A percentile compares a stretch with the other conserved stretches of the same genome.
Conservation (phyloP, 2,888 invertebrate genomes). For the Hybos culiciformis region DNA sequence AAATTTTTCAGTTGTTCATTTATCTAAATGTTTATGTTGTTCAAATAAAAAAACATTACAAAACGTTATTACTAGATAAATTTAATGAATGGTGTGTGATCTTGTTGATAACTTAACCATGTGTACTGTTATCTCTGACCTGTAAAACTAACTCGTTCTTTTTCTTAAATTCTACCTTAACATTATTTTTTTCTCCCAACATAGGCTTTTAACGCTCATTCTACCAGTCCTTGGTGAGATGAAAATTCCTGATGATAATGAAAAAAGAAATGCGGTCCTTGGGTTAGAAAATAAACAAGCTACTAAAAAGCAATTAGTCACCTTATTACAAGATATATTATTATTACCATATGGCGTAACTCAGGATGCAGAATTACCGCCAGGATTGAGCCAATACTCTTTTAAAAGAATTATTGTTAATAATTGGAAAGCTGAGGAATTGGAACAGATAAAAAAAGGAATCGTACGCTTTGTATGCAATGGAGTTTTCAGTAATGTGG, state of each 20-base stretch:
- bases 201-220: constrained; percentile 65
- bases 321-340: constrained; percentile 68
- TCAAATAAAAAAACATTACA: too few species aligned
- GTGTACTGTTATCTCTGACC: too few species aligned
- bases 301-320: constrained; percentile 41
- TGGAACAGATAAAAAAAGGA: constrained; percentile 66
- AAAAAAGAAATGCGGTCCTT: constrained; percentile 47
- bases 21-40: too few species aligned
- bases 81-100: too few species aligned
- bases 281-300: constrained; percentile 59
- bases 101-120: too few species aligned
- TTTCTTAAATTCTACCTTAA: neutral
- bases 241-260: constrained; percentile 44
- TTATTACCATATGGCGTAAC: constrained; percentile 64
- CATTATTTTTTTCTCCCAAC: constrained; percentile 22
- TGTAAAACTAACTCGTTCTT: too few species aligned
- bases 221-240: constrained; percentile 67
- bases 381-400: constrained; percentile 62
- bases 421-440: constrained; percentile 59
- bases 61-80: too few species aligned
- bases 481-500: constrained; percentile 60
- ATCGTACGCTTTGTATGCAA: constrained; percentile 69
- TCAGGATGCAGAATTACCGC: constrained; percentile 41
- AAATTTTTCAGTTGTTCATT: too few species aligned
- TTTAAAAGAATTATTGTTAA: constrained; percentile 63